phyloP scores from a whole-genome alignment of 2,888 invertebrate genomes.

The Tortricodes alternella region DNA sequence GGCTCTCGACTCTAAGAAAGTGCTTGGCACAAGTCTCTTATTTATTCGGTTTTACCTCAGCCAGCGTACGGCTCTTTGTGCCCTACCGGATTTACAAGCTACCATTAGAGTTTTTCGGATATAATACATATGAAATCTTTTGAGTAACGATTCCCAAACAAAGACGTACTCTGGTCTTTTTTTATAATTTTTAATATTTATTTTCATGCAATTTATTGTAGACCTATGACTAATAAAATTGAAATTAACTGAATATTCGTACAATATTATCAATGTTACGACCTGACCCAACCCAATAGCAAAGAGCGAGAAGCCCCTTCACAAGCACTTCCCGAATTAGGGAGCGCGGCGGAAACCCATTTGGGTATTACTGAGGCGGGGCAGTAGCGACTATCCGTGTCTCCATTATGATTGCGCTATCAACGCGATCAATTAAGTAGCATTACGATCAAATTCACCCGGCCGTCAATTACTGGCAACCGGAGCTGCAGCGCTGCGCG shows the following conservation, averaged over 20 bases:
- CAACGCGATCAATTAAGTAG: constrained; percentile 73
- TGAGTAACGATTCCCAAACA: constrained; percentile 15
- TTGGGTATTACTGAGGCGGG: constrained; percentile 56
- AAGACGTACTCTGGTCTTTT: neutral
- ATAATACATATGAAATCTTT: constrained; percentile 6
- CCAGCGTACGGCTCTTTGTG: constrained; percentile 66
- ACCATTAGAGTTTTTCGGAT: constrained; percentile 48
- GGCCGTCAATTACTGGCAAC: constrained; percentile 67
- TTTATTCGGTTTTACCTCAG: constrained; percentile 77
- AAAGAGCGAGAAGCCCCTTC: constrained; percentile 49
- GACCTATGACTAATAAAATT: neutral
- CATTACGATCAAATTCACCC: constrained; percentile 74
- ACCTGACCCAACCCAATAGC: constrained; percentile 43
- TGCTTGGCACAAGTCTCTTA: constrained; percentile 77
- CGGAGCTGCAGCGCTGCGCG: constrained; percentile 45
- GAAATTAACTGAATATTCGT: neutral
- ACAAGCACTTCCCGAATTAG: constrained; percentile 51
- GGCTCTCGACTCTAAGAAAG: constrained; percentile 72
- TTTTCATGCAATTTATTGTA: neutral
- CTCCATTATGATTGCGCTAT: constrained; percentile 66
- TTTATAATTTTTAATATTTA: neutral
- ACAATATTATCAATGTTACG: constrained; percentile 36
- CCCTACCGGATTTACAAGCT: constrained; percentile 64
- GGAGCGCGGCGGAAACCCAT: constrained; percentile 57
- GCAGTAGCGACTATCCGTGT: constrained; percentile 50